Evolutionary conservation across 2,113 vertebrate genomes (phyloP).

Genomic region (Rostratula benghalensis): DNA sequence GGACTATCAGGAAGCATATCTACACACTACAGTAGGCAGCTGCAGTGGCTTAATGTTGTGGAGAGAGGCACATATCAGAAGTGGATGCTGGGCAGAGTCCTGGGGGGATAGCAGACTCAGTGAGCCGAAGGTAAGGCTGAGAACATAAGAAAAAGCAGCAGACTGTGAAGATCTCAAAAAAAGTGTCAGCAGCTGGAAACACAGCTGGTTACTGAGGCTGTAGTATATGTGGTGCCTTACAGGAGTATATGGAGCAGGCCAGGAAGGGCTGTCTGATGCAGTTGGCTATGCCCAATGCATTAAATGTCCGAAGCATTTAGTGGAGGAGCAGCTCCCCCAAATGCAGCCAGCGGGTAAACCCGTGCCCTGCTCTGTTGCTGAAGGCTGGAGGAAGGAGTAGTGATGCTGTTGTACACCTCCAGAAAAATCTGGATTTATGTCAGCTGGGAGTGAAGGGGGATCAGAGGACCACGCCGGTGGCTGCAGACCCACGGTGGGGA

Average conservation of each 20-base stretch:
- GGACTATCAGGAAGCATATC: background rate
- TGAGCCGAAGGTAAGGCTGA: background rate
- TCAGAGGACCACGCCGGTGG: background rate
- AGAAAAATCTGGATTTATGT: background rate
- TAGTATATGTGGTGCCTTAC: background rate
- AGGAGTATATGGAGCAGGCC: too few species aligned
- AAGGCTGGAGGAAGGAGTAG: background rate
- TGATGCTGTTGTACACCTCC: background rate
- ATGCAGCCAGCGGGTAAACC: background rate
- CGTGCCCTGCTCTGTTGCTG: background rate
- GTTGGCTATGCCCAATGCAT: fast-evolving
- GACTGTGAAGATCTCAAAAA: background rate
- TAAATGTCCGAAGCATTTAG: background rate
- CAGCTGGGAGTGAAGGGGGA: background rate
- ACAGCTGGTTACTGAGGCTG: background rate
- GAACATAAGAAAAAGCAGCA: background rate
- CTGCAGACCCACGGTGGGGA: background rate
- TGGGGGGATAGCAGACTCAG: background rate
- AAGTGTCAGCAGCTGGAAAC: background rate
- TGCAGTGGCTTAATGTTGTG: background rate
- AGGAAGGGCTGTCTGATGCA: background rate
- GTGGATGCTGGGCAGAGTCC: background rate
- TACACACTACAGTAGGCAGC: background rate
- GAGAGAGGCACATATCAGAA: background rate
- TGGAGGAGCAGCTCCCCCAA: background rate